Percentiles rank a stretch among this genome's conserved stretches.
Evolutionary conservation across 1,140 invertebrate genomes (phyloP).

Genomic region (Psix sp.): DNA sequence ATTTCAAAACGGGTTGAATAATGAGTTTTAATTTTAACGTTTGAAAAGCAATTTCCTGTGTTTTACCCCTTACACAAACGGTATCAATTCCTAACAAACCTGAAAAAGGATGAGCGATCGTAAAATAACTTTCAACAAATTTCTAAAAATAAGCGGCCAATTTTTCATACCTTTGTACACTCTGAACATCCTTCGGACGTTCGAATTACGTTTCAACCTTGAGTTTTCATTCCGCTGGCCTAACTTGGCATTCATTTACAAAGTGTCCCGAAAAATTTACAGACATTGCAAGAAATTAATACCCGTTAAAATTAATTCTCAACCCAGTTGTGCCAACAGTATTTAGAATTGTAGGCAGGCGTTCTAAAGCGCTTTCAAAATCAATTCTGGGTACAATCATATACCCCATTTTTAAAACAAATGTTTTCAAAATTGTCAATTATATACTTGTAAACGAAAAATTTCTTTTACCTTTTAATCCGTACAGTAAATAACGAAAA

Average conservation of each 20-base stretch:
- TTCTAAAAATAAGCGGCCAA: slow-evolving; percentile 52
- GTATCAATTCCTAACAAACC: slow-evolving; percentile 26
- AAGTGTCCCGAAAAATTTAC: slow-evolving; percentile 17
- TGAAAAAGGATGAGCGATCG: slow-evolving; percentile 33
- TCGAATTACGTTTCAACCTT: slow-evolving; percentile 5
- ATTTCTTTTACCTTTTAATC: too few species aligned
- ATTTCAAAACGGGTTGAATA: background rate
- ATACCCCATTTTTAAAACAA: too few species aligned
- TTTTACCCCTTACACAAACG: background rate
- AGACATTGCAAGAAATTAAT: too few species aligned
- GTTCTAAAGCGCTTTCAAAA: too few species aligned
- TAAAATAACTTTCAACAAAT: slow-evolving; percentile 50
- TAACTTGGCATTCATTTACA: background rate
- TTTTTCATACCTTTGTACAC: slow-evolving; percentile 58
- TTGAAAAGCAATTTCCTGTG: background rate
- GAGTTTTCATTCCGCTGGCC: slow-evolving; percentile 2
- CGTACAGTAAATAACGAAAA: too few species aligned
- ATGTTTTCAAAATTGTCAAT: too few species aligned
- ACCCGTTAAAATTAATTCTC: too few species aligned
- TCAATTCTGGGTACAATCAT: too few species aligned
- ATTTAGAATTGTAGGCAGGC: too few species aligned
- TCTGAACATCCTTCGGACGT: background rate
- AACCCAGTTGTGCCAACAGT: too few species aligned
- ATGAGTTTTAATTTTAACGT: background rate
- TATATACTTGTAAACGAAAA: too few species aligned